A percentile compares a stretch with the other conserved stretches of the same genome.
phyloP scores from a whole-genome alignment of 2,888 invertebrate species.

The Meandrusa payeni region DNA sequence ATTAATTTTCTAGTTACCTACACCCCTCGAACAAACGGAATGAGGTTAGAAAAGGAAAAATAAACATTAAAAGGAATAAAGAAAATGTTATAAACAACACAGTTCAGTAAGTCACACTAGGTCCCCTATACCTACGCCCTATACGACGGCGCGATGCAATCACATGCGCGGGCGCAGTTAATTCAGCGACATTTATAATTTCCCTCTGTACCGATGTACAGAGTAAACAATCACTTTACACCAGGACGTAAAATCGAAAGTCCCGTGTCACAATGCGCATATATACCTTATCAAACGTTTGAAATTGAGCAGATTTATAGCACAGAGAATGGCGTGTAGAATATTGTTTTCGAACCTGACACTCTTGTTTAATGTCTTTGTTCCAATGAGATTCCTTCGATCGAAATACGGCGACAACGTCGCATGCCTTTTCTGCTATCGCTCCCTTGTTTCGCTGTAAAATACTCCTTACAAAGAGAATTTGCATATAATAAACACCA shows the following conservation, averaged over 20 bases:
- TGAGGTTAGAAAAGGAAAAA: too few species aligned
- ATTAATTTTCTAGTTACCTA: too few species aligned
- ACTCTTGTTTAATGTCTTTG: constrained; percentile 69
- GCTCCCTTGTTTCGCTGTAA: constrained; percentile 5
- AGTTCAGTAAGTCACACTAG: constrained; percentile 37
- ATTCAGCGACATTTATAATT: constrained; percentile 58
- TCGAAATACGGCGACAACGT: constrained; percentile 46
- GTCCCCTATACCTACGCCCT: constrained; percentile 48
- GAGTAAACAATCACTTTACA: constrained; percentile 28
- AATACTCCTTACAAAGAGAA: neutral
- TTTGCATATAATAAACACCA: constrained; percentile 1
- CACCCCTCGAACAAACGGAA: too few species aligned
- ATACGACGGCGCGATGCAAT: constrained; percentile 61
- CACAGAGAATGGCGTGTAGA: constrained; percentile 60
- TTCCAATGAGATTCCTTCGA: constrained; percentile 53
- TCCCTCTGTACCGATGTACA: constrained; percentile 28
- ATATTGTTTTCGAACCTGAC: constrained; percentile 67
- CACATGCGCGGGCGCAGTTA: constrained; percentile 62
- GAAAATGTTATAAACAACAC: neutral
- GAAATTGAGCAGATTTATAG: constrained; percentile 56
- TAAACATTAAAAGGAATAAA: neutral
- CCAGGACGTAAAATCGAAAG: constrained; percentile 28
- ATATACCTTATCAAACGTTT: constrained; percentile 29
- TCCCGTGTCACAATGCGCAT: constrained; percentile 23
- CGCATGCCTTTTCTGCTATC: constrained; percentile 11